Conservation (phyloP, 2,888 invertebrate species). For the Macrosoma leucophasiata region DNA sequence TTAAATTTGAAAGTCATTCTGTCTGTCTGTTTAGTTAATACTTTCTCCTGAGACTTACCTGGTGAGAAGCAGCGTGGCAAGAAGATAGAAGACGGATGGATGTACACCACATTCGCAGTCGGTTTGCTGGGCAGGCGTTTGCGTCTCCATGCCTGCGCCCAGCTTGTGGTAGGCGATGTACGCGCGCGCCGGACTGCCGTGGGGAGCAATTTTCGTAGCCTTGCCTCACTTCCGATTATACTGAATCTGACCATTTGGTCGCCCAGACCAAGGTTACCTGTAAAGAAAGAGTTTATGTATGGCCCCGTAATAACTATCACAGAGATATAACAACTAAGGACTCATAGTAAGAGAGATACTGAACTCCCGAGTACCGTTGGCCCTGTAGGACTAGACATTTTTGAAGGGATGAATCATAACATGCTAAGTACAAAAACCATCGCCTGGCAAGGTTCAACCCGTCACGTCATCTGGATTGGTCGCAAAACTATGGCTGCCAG, state of each 20-base stretch:
- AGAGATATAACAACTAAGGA: no score
- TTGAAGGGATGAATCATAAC: no score
- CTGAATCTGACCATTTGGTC: conserved; percentile 67
- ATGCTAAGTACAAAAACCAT: no score
- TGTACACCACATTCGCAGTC: conserved; percentile 80
- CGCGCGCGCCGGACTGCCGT: conserved; percentile 68
- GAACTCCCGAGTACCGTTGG: no score
- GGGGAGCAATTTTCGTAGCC: conserved; percentile 69
- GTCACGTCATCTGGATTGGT: no score
- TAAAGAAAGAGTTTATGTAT: no score
- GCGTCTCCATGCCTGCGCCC: conserved; percentile 72
- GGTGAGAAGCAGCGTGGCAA: conserved; percentile 75
- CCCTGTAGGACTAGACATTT: no score
- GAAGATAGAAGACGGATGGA: conserved; percentile 78
- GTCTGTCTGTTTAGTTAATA: conserved; percentile 3
- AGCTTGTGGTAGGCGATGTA: conserved; percentile 80
- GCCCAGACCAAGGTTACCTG: conserved; percentile 50
- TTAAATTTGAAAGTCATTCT: conserved; percentile 5
- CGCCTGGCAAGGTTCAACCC: no score
- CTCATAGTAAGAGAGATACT: no score
- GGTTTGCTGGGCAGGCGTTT: conserved; percentile 64
- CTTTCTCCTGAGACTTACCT: conserved; percentile 39
- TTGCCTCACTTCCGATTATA: conserved; percentile 43
- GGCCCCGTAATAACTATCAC: no score
- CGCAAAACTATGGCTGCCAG: no score